Evolutionary conservation across 2,888 invertebrate genomes (phyloP).

Genomic region (Diaphora mendica): DNA sequence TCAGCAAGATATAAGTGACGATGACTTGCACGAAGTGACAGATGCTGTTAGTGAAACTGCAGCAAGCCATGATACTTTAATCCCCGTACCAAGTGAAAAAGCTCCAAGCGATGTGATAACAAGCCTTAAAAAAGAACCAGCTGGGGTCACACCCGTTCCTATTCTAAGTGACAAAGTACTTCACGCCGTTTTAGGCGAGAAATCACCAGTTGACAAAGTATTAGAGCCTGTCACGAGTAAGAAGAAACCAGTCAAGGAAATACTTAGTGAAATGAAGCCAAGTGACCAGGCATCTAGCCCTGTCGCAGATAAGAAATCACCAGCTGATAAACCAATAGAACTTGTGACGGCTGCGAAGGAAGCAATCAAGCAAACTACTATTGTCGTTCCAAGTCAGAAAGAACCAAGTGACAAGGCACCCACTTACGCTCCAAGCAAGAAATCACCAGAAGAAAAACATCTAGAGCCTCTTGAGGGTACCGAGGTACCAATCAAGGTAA

Average conservation of each 20-base stretch:
- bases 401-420: conserved; percentile 6
- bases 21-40: too few species aligned
- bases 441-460: conserved; percentile 4
- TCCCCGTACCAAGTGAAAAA: conserved; percentile 3
- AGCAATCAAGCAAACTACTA: background rate
- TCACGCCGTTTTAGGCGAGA: background rate
- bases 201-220: conserved; percentile 1
- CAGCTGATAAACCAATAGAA: background rate
- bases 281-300: background rate
- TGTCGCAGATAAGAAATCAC: background rate
- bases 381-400: background rate
- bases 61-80: too few species aligned
- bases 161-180: conserved; percentile 15
- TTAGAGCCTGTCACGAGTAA: conserved; percentile 5
- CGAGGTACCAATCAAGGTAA: conserved; percentile 24
- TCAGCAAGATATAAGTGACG: too few species aligned
- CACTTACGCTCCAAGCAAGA: background rate
- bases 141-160: too few species aligned
- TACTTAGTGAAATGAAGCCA: conserved; percentile 9
- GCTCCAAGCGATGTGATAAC: background rate
- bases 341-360: conserved; percentile 17
- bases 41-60: background rate
- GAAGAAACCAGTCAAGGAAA: background rate
- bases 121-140: too few species aligned
- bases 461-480: conserved; percentile 6